Evolutionary conservation across 1,140 invertebrate genomes (phyloP), one percentile per base, ranked within the genome.

Genomic region (Neodiprion pinetum): DNA sequence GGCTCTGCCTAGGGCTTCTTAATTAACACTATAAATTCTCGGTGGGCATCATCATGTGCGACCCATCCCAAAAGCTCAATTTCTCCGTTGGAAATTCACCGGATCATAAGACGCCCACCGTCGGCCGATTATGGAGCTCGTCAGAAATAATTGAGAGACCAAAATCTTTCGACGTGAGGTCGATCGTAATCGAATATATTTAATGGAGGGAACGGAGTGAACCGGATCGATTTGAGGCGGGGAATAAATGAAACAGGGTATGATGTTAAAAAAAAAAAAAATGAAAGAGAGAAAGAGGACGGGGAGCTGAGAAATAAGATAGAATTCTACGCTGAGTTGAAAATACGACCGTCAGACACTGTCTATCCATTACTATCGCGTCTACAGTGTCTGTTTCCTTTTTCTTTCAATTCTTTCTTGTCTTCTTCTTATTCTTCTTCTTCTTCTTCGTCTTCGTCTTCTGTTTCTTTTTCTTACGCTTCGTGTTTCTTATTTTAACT

Each of bases 321-420:
- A 47, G 21, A 77, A 79, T 83, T 77, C 74, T 79, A 40, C 78
- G 79, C 79, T 83, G 79, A 78, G 79, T 75, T 77, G 80, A 77
- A 80, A 81, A 80, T 81, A 77, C 80, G 79, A 61, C 68, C 68
- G 66, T 75, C 76, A 74, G 76, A 78, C 81, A 77, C 78, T 75
- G 77, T 81, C 78, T 79, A 81, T 82, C 81, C 80, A 82, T 82
- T 81, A 81, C 78, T 80, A 82, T 82, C 80, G 11, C 53, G 53
- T 61, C 53, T 40, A 40, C 28, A 40, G 28, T 3, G 28, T 40
- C 28, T 40, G 28, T 40, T 40, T 40, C 5, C 28, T 40, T 40
- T 40, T 40, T 40, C 28, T 40, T 40, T 40, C 28, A 40, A 40
- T 40, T 61, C 11, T 17, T 61, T 61, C 53, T 61, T 9, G 28